Evolutionary conservation across 1,140 invertebrate species (phyloP), one percentile per base, ranked within the genome.

Genomic region (Aphaenogaster ashmeadi): DNA sequence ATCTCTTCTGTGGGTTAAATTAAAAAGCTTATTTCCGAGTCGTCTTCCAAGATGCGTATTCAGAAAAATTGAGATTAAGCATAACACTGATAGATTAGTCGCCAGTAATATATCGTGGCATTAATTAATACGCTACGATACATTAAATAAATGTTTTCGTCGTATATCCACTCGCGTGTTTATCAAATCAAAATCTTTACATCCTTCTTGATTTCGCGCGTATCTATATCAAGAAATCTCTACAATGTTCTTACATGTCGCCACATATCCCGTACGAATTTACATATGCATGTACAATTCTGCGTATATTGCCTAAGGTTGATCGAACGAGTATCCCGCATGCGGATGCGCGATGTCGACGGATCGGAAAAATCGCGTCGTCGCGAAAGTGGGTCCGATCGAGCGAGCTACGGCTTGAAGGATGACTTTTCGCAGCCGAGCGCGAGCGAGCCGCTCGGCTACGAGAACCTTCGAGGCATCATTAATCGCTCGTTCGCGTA

Each of bases 311-410:
- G 60, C n/a, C 36, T 56, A 89, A 88, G 80, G 41, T 72, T n/a
- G 27, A 56, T 58, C 79, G 66, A 58, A 41, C 71, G 67, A 47
- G 21, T 21, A 21, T 41, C 36, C 21, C n/a, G 13, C 38, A 15
- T 72, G 80, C 15, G 69, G 27, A 86, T 47, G 62, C 74, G 47
- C 27, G 71, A 87, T 83, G 38, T 74, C 52, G 85, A 62, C 18
- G 54, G 21, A 56, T 77, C 66, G 86, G 81, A 93, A 93, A 94
- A 92, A 88, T 90, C 75, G 52, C 50, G 52, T 72, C 27, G 60
- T 91, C 90, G 90, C 93, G 92, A 94, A 94, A 94, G 91, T 93
- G 89, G 93, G 88, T 88, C 84, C 87, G 84, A 89, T 88, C 87
- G 88, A 58, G 60, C 38, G 67, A 54, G 71, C 62, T 38, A 38